phyloP scores from a whole-genome alignment of 2,797 vertebrate genomes.

The Lates japonicus region DNA sequence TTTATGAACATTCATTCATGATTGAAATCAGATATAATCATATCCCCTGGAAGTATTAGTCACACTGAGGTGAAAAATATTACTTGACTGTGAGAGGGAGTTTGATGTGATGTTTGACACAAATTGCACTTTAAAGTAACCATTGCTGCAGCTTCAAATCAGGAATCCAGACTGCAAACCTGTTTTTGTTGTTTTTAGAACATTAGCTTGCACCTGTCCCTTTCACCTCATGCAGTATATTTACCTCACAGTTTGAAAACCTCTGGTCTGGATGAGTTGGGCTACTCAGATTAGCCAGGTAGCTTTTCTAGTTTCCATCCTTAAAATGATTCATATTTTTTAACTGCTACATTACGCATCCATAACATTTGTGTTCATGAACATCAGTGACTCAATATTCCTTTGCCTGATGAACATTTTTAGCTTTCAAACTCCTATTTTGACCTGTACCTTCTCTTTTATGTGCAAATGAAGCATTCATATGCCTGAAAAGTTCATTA shows the following conservation, averaged over 20 bases:
- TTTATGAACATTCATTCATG: not conserved
- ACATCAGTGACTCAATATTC: not conserved
- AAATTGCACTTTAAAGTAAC: not conserved
- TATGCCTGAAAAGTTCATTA: slow-evolving; percentile 33
- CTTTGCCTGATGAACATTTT: not conserved
- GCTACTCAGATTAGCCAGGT: not conserved
- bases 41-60: not conserved
- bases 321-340: not conserved
- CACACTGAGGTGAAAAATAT: not conserved
- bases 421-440: not conserved
- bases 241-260: not conserved
- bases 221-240: not conserved
- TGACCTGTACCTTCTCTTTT: slow-evolving; percentile 15
- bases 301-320: not conserved
- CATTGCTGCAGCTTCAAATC: not conserved
- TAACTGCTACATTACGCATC: not conserved
- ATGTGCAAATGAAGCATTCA: slow-evolving; percentile 7
- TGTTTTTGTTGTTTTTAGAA: not conserved
- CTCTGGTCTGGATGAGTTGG: not conserved
- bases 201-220: not conserved
- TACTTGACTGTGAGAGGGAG: not conserved
- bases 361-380: not conserved
- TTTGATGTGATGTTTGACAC: not conserved
- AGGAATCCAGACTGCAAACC: not conserved
- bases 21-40: not conserved